Base-by-base conservation (phyloP, 2,113 vertebrate species). In the Lamprologus callipterus region DNA sequence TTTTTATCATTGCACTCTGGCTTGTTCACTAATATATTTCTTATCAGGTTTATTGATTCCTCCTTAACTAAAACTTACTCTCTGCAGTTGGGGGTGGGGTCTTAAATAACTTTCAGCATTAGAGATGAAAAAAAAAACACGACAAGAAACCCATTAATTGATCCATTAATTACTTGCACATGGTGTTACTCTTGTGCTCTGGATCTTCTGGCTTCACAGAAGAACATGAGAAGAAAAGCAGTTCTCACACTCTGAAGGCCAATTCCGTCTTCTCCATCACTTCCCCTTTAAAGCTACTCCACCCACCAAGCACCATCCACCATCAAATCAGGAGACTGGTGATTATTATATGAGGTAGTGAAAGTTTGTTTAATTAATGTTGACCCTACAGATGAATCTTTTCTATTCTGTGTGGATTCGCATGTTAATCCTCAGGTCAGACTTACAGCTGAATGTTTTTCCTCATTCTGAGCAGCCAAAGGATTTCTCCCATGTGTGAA, bases 191-290 rank as follows among this genome's bases (percentile, higher is more conserved):
- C 33, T 11, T 63, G 58, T 63, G 5, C 58, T 33, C 16, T 33
- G 28, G 28, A 10, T 33, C 2, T 33, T 33, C 58, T 33, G 58
- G 58, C 16, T 63, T 63, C 28, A 63, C 58, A 19, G 16, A 63
- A 0, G 0, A 33, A 33, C 28, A 63, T 63, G 58, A 63, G 28
- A 33, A 63, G 16, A 33, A 19, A 63, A 0, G 5, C 28, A 63
- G 28, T 33, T 63, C 28, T 63, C 28, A 33, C 28, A 33, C 28
- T 63, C 58, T 63, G 28, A 63, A 63, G 26, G 28, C 5, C 8
- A 31, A 17, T 63, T 63, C 23, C 0, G 0, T 28, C 55, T 57
- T 28, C 28, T 63, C 58, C 28, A 17, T 6, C 28, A 60, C 28
- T 60, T 60, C 28, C 16, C 58, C 58, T 33, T 63, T 17, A 63